Base-by-base conservation (phyloP, 2,113 vertebrate species). In the Leptodactylus fuscus region DNA sequence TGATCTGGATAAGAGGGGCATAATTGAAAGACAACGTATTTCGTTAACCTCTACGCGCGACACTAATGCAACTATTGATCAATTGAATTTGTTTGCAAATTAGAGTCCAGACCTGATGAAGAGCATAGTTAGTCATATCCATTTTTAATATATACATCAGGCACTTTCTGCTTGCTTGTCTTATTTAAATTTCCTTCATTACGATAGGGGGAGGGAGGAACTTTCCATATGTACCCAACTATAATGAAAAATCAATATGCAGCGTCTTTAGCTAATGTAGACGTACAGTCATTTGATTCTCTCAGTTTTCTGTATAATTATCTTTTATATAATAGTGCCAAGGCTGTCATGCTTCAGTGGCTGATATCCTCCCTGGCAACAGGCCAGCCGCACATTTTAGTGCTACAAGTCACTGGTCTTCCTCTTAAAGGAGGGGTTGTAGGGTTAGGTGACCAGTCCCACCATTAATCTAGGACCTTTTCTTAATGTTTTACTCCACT, bases 241-340 rank as follows among this genome's bases (percentile, higher is more conserved):
- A 74, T 79, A 79, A 79, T 53, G 32, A 85, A 70, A 79, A 79
- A 85, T 85, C 83, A 46, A 85, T 85, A 85, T 36, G 38, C 32
- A 70, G 32, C 78, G 75, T 79, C 83, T 85, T 76, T 85, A 69
- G 74, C 74, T 85, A 85, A 85, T 85, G 83, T 79, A 85, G 74
- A 79, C 65, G 32, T 79, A 51, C 29, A 51, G 44, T 70, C 46
- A 67, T 51, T 79, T 79, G 67, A 78, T 41, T 69, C 75, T 53
- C 48, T 70, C 36, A 16, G 34, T 85, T 85, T 79, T 85, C 51
- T 85, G 22, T 69, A 62, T 79, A 79, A 85, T 85, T 67, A 79
- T 77, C 75, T 69, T 85, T 55, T 36, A 79, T 85, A 69, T 79
- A 77, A 77, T 60, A 49, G 55, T 77, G 82, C 82, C 74, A 77